Evolutionary conservation across 2,113 vertebrate species (phyloP).

Genomic region (Oryzias celebensis): DNA sequence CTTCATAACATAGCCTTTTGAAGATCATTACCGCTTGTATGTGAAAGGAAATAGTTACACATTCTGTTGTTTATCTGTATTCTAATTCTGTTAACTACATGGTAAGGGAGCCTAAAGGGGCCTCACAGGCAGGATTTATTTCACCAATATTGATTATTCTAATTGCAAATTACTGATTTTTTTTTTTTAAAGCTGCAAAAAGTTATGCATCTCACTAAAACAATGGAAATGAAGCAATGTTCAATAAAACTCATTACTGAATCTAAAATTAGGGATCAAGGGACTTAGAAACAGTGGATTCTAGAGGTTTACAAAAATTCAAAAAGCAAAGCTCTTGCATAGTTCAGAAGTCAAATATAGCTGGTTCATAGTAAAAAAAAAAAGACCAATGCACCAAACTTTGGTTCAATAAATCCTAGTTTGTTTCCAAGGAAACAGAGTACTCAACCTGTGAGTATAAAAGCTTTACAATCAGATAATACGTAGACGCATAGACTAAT

Average conservation of each 20-base stretch:
- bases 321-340: conserved; percentile 13
- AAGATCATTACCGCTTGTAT: conserved; percentile 3
- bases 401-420: background rate
- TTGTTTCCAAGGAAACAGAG: conserved; percentile 19
- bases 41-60: conserved; percentile 26
- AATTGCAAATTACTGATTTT: conserved; percentile 58
- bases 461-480: conserved; percentile 27
- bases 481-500: conserved; percentile 8
- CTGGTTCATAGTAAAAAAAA: too few relatives aligned
- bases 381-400: background rate
- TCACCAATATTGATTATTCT: conserved; percentile 59
- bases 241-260: conserved; percentile 19
- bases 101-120: conserved; percentile 9
- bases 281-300: conserved; percentile 34
- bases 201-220: conserved; percentile 41
- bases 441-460: conserved; percentile 1
- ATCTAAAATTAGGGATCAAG: conserved; percentile 41
- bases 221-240: conserved; percentile 33
- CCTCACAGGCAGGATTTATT: conserved; percentile 35
- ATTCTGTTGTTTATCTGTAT: conserved; percentile 26
- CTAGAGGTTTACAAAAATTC: conserved; percentile 19
- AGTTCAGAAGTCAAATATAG: too few relatives aligned
- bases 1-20: conserved; percentile 19
- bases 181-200: conserved; percentile 40
- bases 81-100: conserved; percentile 24